A percentile compares a stretch with the other conserved stretches of the same genome.
These are phyloP conservation scores for Neoitamus cyanurus DNA, from an alignment of 2,888 invertebrate species.

Conservation along the genomic window DNA sequence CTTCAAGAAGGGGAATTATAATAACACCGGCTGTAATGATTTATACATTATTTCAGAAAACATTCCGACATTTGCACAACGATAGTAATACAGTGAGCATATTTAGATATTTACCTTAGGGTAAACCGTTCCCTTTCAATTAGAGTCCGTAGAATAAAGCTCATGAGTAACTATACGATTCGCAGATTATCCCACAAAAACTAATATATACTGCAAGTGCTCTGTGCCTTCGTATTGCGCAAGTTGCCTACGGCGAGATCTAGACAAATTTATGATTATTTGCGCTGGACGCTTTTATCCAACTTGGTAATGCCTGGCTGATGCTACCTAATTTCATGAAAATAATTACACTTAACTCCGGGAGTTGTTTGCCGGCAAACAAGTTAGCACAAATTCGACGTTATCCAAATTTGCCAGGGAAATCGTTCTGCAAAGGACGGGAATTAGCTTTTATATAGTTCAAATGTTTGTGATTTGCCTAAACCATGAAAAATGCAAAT, in stretches of 20 bases:
- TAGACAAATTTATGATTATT: neutral
- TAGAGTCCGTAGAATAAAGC: neutral
- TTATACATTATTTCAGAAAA: neutral
- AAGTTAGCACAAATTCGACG: neutral
- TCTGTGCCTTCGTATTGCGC: neutral
- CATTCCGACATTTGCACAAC: neutral
- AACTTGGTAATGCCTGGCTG: neutral
- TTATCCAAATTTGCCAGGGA: neutral
- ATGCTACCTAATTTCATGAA: conserved; percentile 1
- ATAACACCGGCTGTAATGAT: neutral
- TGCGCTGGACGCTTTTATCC: neutral
- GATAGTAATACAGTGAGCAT: no score
- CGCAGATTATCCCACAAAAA: neutral
- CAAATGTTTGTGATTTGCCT: neutral
- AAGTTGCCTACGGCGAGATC: neutral
- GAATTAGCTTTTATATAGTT: neutral
- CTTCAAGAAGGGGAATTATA: neutral
- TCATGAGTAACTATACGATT: neutral
- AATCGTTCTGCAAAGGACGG: neutral
- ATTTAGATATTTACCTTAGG: neutral
- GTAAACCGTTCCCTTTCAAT: neutral
- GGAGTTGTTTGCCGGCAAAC: neutral
- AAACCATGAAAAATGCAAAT: neutral
- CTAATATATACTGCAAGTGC: neutral
- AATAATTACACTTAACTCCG: neutral